Evolutionary conservation across 1,140 invertebrate species (phyloP).

Genomic region (Zophobas morio): DNA sequence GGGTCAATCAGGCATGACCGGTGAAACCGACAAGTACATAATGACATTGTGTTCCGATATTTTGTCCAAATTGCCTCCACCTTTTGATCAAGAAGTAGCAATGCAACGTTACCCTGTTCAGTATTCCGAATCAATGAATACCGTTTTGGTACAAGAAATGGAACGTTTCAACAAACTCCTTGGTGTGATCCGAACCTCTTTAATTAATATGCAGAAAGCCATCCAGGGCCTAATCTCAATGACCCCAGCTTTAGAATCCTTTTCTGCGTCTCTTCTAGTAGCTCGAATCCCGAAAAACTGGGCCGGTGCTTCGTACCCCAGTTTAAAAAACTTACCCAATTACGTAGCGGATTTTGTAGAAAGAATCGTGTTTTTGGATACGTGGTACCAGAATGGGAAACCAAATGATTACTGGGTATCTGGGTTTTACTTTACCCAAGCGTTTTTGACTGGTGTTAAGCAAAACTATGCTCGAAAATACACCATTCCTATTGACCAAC

Average conservation of each 20-base stretch:
- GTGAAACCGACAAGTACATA: conserved; percentile 71
- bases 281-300: conserved; percentile 57
- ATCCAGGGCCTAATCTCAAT: conserved; percentile 91
- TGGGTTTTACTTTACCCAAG: conserved; percentile 95
- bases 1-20: conserved; percentile 70
- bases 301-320: conserved; percentile 92
- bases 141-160: conserved; percentile 94
- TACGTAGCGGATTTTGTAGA: conserved; percentile 90
- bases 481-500: conserved; percentile 89
- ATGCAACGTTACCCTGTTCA: conserved; percentile 83
- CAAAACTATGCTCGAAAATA: conserved; percentile 94
- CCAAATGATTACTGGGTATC: conserved; percentile 92
- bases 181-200: conserved; percentile 74
- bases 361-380: conserved; percentile 78
- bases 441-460: conserved; percentile 91
- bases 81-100: conserved; percentile 83
- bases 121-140: conserved; percentile 95
- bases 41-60: conserved; percentile 80
- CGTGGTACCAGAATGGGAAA: conserved; percentile 86
- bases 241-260: conserved; percentile 84
- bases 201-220: conserved; percentile 84
- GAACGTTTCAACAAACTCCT: conserved; percentile 87
- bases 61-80: conserved; percentile 78
- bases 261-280: conserved; percentile 78
- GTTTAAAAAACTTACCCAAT: conserved; percentile 88